Evolutionary conservation across 1,140 invertebrate genomes (phyloP), one percentile per base, ranked within the genome.

Genomic region (Dinoponera quadriceps): DNA sequence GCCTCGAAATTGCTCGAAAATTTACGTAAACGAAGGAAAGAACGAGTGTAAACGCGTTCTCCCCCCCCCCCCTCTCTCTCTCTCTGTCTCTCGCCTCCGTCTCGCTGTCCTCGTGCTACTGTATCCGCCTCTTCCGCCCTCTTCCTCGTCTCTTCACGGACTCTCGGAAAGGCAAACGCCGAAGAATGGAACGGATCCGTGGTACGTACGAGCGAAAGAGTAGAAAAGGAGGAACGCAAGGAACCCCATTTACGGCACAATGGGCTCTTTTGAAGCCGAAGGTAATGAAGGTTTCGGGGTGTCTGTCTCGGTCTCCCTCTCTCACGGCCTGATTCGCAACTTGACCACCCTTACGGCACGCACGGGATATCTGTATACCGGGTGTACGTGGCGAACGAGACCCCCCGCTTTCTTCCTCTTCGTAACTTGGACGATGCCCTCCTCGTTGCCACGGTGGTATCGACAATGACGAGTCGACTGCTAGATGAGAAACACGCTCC

Each of bases 161-260:
- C 66, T 72, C 85, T 89, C 86, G 88, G 81, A 91, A 90, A 91
- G 89, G 86, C 86, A 91, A 89, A 84, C 87, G 90, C 73, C 78
- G 86, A 88, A 90, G 87, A 90, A 89, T 90, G 88, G 82, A 85
- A 77, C 85, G 80, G 85, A 90, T 90, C 89, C 83, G 60, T 82
- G 87, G 77, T 88, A 90, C 85, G 77, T 71, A 88, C 75, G 85
- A 85, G 77, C 72, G 80, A 80, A 82, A 82, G 66, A 78, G 85
- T 71, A 84, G 66, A 82, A 87, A 77, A 83, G 84, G 85, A 84
- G 72, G 78, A 88, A 75, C 74, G 82, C 78, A 63, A 85, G 86
- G 73, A 87, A 91, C 90, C 88, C 90, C 85, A 91, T 91, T 92
- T 90, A 90, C 77, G 82, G 88, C 82, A 92, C 91, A 92, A 92